Evolutionary conservation across 2,888 invertebrate species (phyloP).

Genomic region (Oscheius sp.): DNA sequence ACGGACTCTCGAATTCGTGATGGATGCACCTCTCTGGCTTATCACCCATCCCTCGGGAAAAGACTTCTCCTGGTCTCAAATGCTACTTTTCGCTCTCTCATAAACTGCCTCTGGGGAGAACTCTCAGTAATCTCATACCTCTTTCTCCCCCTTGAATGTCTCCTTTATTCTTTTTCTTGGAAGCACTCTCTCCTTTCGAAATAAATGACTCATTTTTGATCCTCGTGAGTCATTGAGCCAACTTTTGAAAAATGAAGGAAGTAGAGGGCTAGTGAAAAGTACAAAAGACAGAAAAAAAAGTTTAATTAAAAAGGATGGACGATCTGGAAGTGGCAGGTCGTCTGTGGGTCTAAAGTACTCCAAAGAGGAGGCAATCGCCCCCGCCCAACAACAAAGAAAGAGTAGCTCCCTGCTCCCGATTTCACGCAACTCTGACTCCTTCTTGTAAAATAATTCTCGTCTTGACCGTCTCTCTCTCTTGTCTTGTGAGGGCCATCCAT

Average conservation of each 20-base stretch:
- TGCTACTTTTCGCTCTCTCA: conserved; percentile 17
- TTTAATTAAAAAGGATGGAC: too few species aligned
- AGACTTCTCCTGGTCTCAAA: background rate
- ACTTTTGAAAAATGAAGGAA: too few species aligned
- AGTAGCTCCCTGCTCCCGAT: background rate
- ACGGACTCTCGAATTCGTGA: background rate
- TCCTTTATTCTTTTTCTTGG: too few species aligned
- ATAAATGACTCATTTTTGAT: background rate
- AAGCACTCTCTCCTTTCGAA: too few species aligned
- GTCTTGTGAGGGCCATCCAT: background rate
- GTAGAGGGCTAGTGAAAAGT: too few species aligned
- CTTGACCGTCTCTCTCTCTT: background rate
- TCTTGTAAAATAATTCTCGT: background rate
- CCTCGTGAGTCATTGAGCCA: background rate
- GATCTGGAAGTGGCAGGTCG: conserved; percentile 5
- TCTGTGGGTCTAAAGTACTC: background rate
- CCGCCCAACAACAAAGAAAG: conserved; percentile 13
- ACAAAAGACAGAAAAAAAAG: too few species aligned
- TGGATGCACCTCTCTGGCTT: conserved; percentile 25
- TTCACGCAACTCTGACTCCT: conserved; percentile 16
- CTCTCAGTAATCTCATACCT: background rate
- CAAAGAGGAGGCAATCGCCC: background rate
- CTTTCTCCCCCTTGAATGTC: background rate
- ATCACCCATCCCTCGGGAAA: conserved; percentile 21
- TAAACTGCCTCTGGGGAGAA: background rate